Evolutionary conservation across 1,140 invertebrate genomes (phyloP).

Genomic region (Ruditapes philippinarum): DNA sequence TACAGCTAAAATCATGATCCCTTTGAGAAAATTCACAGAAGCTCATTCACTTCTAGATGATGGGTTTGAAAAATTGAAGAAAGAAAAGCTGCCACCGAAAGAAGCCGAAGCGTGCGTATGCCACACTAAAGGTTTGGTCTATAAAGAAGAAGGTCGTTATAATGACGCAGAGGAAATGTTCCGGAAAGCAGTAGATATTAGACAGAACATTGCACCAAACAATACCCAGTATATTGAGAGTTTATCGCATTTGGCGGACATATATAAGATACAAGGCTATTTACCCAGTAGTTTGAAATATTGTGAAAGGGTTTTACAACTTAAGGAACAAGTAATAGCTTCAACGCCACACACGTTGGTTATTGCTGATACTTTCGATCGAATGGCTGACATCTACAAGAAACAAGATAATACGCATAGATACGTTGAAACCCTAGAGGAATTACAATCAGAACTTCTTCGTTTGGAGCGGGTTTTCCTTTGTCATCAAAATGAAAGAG

Average conservation of each 20-base stretch:
- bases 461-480: background rate
- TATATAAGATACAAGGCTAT: background rate
- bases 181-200: conserved; percentile 18
- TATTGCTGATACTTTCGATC: conserved; percentile 29
- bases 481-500: background rate
- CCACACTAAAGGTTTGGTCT: conserved; percentile 45
- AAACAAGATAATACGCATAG: background rate
- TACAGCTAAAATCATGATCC: background rate
- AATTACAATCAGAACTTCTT: conserved; percentile 19
- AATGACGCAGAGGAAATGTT: conserved; percentile 10
- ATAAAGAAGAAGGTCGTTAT: background rate
- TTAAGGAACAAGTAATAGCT: background rate
- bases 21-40: background rate
- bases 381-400: conserved; percentile 15
- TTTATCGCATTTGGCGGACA: conserved; percentile 38
- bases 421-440: conserved; percentile 20
- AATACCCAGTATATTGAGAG: conserved; percentile 10
- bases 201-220: background rate
- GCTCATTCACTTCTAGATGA: conserved; percentile 33
- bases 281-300: background rate
- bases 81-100: background rate
- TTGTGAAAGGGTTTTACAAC: background rate
- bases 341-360: background rate
- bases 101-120: background rate
- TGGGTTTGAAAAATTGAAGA: background rate